A percentile compares a stretch with the other conserved stretches of the same genome.
Evolutionary conservation across 2,113 vertebrate genomes (phyloP).

Genomic region (Menidia beryllina): DNA sequence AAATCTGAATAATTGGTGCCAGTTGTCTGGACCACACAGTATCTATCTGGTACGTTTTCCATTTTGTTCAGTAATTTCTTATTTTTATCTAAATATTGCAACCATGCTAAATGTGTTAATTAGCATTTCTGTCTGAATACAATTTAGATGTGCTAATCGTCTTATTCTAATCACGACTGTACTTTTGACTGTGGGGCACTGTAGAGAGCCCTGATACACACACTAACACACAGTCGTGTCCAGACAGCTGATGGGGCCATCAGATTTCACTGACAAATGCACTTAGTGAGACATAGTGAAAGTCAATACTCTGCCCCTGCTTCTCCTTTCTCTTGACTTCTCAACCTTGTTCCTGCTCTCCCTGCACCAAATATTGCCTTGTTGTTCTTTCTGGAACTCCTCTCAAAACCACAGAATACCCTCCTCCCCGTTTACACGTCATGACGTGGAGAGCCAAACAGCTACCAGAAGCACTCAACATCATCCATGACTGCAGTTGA

Average conservation of each 20-base stretch:
- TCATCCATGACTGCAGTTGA: constrained; percentile 50
- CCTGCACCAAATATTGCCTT: constrained; percentile 35
- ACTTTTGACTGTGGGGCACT: not conserved
- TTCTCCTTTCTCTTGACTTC: constrained; percentile 55
- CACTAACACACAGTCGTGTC: constrained; percentile 75
- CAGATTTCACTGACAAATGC: constrained; percentile 92
- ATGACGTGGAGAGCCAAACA: constrained; percentile 49
- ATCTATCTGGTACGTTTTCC: too few relatives aligned
- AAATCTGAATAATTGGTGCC: too few relatives aligned
- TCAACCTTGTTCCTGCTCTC: constrained; percentile 36
- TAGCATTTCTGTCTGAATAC: not conserved
- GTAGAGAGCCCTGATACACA: constrained; percentile 12
- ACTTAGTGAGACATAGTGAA: constrained; percentile 91
- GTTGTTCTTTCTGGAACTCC: constrained; percentile 32
- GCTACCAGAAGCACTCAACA: constrained; percentile 57
- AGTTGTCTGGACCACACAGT: too few relatives aligned
- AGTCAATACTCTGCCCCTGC: constrained; percentile 85
- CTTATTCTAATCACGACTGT: not conserved
- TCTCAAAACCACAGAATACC: constrained; percentile 57
- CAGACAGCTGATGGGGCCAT: constrained; percentile 89
- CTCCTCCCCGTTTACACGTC: constrained; percentile 7
- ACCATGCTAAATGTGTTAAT: too few relatives aligned
- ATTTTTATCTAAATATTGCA: too few relatives aligned
- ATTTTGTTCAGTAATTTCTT: too few relatives aligned
- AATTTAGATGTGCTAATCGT: not conserved